Evolutionary conservation across 2,888 invertebrate genomes (phyloP), one percentile per base, ranked within the genome.

Genomic region (Scaptodrosophila latifasciaeformis): DNA sequence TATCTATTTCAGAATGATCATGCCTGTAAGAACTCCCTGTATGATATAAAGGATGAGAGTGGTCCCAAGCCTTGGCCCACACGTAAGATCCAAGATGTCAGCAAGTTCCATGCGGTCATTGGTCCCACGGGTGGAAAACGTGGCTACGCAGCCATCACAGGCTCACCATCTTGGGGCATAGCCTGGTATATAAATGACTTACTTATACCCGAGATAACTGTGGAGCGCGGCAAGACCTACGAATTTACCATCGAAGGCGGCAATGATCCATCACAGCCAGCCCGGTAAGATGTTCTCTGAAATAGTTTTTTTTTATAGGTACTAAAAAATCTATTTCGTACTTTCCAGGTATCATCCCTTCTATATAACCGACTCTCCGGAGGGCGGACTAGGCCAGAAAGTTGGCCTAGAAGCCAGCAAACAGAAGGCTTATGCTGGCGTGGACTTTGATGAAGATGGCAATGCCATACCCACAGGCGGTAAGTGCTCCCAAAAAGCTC

Each of bases 101-200:
- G 86, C 49, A 89, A 88, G 48, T 91, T 96, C 82, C 90, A 89
- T 1, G 95, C 91, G 0, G 88, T 91, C 76, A 94, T 96, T 70
- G 96, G 96, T 0, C 96, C 96, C 0, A 93, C 94, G 0, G 95
- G 93, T 1, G 94, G 94, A 0, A 89, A 90, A 47, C 87, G 93
- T 2, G 95, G 96, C 1, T 96, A 95, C 85, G 90, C 92, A 0
- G 90, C 92, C 1, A 90, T 94, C 49, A 96, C 96, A 10, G 93
- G 94, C 88, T 79, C 90, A 68, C 92, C 93, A 4, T 93, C 94
- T 0, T 95, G 95, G 94, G 96, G 96, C 53, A 94, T 96, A 62
- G 93, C 95, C 13, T 96, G 95, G 95, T 97, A 95, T 88, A 91
- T 97, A 82, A 96, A 97, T 86, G 96, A 96, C 78, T 88, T 92